Evolutionary conservation across 2,888 invertebrate species (phyloP), one percentile per base, ranked within the genome.

Genomic region (Ephialtes manifestator): DNA sequence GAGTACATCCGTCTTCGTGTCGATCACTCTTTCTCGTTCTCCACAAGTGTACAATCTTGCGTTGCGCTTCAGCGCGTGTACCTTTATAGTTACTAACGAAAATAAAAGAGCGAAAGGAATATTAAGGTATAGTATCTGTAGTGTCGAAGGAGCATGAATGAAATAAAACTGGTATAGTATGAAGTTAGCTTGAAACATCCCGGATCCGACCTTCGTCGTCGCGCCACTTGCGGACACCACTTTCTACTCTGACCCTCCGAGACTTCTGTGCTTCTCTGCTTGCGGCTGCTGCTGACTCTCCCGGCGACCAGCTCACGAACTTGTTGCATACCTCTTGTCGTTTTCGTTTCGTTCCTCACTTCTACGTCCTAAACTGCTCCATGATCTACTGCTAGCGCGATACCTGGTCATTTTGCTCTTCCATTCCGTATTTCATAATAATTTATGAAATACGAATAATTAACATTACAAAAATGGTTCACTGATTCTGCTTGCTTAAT

Each of bases 191-290:
- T 83, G 77, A 81, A 90, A 89, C 90, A 91, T 93, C 93, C 94
- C 93, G 94, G 93, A 94, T 93, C 91, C 93, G 92, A 93, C 93
- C 94, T 94, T 93, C 93, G 91, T 91, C 89, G 90, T 91, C 90
- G 91, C 82, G 87, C 89, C 88, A 89, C 90, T 89, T 90, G 87
- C 89, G 87, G 82, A 90, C 90, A 92, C 90, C 94, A 94, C 94
- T 94, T 94, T 94, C 94, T 94, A 94, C 91, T 93, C 92, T 93
- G 93, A 93, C 94, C 93, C 92, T 88, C 87, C 87, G 88, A 74
- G 74, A 72, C 72, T 78, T 20, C 39, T 35, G 60, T 55, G 77
- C 71, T 70, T 75, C 60, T 65, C 83, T 77, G 70, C 76, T 51
- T 51, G 28, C 51, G 20, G 46, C 80, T 11, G 58, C 5, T 31